These are phyloP conservation scores for Lycodopsis pacificus DNA, from an alignment of 2,797 vertebrate species.

Conservation along the genomic window DNA sequence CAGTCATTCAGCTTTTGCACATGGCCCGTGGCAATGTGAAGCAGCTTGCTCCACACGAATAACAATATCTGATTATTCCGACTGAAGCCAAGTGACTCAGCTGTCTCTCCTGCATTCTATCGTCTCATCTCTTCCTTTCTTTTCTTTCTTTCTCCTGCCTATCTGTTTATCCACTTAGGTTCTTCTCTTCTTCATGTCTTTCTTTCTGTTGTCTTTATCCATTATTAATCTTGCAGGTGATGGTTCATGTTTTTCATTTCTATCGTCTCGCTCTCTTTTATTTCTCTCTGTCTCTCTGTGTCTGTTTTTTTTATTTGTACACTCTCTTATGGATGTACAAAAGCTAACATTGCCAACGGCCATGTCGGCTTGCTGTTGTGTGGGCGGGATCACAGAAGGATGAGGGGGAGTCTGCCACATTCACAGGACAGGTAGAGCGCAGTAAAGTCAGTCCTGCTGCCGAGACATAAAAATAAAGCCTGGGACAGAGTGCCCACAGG, in stretches of 20 bases:
- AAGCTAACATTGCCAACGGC: conserved; percentile 69
- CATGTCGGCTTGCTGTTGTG: conserved; percentile 64
- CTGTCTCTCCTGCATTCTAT: conserved; percentile 77
- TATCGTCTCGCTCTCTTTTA: background rate
- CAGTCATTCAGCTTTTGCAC: conserved; percentile 81
- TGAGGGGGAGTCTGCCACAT: conserved; percentile 65
- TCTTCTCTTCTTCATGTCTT: background rate
- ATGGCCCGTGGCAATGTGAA: conserved; percentile 72
- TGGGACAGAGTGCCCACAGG: conserved; percentile 49
- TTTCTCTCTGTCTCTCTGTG: background rate
- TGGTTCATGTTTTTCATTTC: conserved; percentile 32
- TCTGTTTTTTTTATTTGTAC: background rate
- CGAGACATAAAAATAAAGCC: conserved; percentile 61
- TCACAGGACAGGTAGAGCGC: conserved; percentile 70
- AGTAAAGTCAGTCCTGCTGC: conserved; percentile 62
- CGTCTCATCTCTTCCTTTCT: conserved; percentile 51
- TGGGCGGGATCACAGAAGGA: conserved; percentile 67
- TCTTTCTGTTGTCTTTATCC: conserved; percentile 17
- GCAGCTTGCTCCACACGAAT: conserved; percentile 77
- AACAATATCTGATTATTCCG: conserved; percentile 82
- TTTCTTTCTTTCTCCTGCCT: conserved; percentile 21
- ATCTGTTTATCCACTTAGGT: conserved; percentile 29
- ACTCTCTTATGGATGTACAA: conserved; percentile 43
- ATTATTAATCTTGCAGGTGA: conserved; percentile 48
- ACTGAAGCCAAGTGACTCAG: conserved; percentile 79